Evolutionary conservation across 2,888 invertebrate genomes (phyloP).

Genomic region (Pandemis heparana): DNA sequence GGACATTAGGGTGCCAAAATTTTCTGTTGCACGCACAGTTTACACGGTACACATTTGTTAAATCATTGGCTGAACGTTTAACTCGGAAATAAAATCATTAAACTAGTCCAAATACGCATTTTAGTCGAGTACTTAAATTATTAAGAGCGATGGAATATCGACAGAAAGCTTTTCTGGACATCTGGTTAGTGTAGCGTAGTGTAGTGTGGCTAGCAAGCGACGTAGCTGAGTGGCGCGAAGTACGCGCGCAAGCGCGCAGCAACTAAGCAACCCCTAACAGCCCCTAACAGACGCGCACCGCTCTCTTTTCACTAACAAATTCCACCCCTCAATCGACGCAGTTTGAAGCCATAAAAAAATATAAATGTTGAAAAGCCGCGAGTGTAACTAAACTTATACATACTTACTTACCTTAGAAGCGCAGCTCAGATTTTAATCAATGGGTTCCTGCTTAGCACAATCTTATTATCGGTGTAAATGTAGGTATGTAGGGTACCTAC

Average conservation of each 20-base stretch:
- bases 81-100: conserved; percentile 71
- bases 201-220: conserved; percentile 71
- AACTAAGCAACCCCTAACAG: conserved; percentile 79
- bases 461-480: too few relatives aligned
- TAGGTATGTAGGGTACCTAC: too few relatives aligned
- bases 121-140: conserved; percentile 69
- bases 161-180: conserved; percentile 85
- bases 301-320: conserved; percentile 71
- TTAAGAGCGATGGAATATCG: conserved; percentile 76
- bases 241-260: conserved; percentile 84
- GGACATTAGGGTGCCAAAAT: conserved; percentile 84
- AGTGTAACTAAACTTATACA: background rate
- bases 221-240: conserved; percentile 85
- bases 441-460: too few relatives aligned
- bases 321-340: conserved; percentile 66
- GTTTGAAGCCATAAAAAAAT: conserved; percentile 22
- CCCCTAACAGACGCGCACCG: conserved; percentile 78
- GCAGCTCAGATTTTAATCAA: too few relatives aligned
- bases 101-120: conserved; percentile 78
- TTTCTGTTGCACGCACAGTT: conserved; percentile 72
- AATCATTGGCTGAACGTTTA: conserved; percentile 72
- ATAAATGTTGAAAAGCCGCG: conserved; percentile 54
- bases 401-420: too few relatives aligned
- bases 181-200: conserved; percentile 63
- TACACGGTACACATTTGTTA: conserved; percentile 73